Percentiles rank a stretch among this genome's conserved stretches.
Conservation (phyloP, 2,797 vertebrate genomes). For the Enteromius unitaeniatus region DNA sequence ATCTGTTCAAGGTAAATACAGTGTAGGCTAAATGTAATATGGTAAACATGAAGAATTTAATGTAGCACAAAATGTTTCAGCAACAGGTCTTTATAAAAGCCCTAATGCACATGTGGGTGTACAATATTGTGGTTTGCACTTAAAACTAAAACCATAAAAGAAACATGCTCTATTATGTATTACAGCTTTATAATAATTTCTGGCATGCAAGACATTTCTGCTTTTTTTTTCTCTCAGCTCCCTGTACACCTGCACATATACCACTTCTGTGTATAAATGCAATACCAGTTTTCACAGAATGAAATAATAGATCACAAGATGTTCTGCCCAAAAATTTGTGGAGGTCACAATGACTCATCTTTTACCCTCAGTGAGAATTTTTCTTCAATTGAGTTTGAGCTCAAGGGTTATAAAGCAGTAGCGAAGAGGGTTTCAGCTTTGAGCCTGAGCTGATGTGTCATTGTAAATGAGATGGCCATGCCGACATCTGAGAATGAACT, state of each 20-base stretch:
- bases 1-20: neutral
- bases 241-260: neutral
- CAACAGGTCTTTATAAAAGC: neutral
- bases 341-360: constrained; percentile 23
- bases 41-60: neutral
- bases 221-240: neutral
- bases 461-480: constrained; percentile 24
- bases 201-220: neutral
- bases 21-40: neutral
- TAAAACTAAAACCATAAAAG: constrained; percentile 6
- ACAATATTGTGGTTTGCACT: neutral
- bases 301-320: constrained; percentile 5
- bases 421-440: constrained; percentile 6
- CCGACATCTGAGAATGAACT: neutral
- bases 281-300: constrained; percentile 7
- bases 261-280: neutral
- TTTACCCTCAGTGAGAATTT: constrained; percentile 14
- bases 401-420: constrained; percentile 13
- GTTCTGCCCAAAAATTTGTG: neutral
- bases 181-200: neutral
- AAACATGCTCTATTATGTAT: constrained; percentile 7
- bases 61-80: constrained; percentile 1
- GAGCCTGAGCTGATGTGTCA: constrained; percentile 21
- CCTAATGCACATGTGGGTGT: constrained; percentile 14
- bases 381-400: constrained; percentile 1